Conservation (phyloP, 2,888 invertebrate genomes). For the Chouioia cunea region DNA sequence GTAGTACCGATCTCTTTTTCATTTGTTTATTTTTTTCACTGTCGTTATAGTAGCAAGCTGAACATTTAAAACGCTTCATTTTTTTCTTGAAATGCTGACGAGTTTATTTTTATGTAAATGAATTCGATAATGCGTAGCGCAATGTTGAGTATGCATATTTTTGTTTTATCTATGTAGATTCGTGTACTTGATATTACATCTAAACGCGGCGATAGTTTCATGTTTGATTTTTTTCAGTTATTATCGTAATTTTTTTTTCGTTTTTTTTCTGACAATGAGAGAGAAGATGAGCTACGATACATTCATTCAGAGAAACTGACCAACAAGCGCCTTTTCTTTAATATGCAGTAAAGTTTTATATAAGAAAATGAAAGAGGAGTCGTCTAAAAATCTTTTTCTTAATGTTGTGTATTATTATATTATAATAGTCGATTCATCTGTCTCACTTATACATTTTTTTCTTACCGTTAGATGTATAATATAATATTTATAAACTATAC, state of each 20-base stretch:
- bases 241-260: conserved; percentile 8
- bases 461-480: conserved; percentile 41
- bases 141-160: conserved; percentile 38
- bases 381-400: conserved; percentile 24
- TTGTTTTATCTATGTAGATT: conserved; percentile 41
- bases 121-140: conserved; percentile 41
- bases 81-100: conserved; percentile 38
- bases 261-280: conserved; percentile 35
- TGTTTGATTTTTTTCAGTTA: conserved; percentile 36
- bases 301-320: conserved; percentile 43
- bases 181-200: conserved; percentile 39
- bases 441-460: conserved; percentile 40
- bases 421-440: conserved; percentile 41
- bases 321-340: conserved; percentile 32
- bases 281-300: conserved; percentile 40
- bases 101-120: conserved; percentile 27
- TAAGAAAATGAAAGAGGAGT: conserved; percentile 40
- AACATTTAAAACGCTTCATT: conserved; percentile 42
- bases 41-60: conserved; percentile 45
- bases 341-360: conserved; percentile 21
- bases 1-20: conserved; percentile 18
- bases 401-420: conserved; percentile 25
- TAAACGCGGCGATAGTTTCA: conserved; percentile 38
- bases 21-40: conserved; percentile 37
- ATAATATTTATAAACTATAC: conserved; percentile 43